Evolutionary conservation across 2,797 vertebrate genomes (phyloP).

Genomic region (Pagetopsis macropterus): DNA sequence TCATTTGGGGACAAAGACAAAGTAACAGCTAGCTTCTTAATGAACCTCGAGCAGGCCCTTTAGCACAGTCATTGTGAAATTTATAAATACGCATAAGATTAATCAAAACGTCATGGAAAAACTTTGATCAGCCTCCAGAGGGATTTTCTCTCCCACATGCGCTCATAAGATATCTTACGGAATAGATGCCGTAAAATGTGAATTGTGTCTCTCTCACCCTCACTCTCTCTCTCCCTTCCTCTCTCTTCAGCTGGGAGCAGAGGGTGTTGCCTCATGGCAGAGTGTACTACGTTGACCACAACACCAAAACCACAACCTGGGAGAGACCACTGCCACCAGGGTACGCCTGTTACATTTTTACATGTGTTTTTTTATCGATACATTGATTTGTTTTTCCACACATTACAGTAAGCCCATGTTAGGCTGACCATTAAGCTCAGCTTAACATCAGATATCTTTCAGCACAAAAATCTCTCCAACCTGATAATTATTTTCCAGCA

Average conservation of each 20-base stretch:
- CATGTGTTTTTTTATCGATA: conserved; percentile 7
- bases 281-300: conserved; percentile 98
- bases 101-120: no score
- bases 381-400: background rate
- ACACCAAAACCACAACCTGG: conserved; percentile 99
- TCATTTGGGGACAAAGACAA: background rate
- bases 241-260: conserved; percentile 91
- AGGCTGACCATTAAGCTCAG: background rate
- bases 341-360: conserved; percentile 76
- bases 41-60: no score
- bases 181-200: background rate
- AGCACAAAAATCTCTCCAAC: background rate
- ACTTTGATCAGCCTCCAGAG: no score
- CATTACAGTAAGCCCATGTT: background rate
- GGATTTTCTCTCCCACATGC: no score
- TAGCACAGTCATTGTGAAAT: no score
- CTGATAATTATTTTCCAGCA: background rate
- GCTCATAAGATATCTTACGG: background rate
- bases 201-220: background rate
- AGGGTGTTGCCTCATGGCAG: conserved; percentile 93
- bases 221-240: no score
- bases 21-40: no score
- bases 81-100: no score
- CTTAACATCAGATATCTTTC: background rate
- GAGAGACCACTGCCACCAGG: conserved; percentile 96